phyloP scores from a whole-genome alignment of 2,888 invertebrate species.

The Himalopsyche kuldschensis region DNA sequence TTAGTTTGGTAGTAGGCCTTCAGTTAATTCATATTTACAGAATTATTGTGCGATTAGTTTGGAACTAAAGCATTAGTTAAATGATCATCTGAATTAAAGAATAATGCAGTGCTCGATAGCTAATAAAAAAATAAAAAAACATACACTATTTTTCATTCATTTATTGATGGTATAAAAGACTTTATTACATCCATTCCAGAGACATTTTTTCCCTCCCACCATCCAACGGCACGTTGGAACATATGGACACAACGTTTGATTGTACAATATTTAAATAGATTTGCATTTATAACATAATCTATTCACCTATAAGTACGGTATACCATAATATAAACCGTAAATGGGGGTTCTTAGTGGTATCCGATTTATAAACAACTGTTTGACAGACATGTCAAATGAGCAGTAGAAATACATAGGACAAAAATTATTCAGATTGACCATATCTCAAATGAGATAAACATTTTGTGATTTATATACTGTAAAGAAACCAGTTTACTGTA shows the following conservation, averaged over 20 bases:
- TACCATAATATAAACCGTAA: not conserved
- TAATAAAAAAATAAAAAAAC: conserved; percentile 3
- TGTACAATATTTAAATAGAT: not conserved
- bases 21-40: too few relatives aligned
- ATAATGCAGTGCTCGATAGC: too few relatives aligned
- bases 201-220: not conserved
- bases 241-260: not conserved
- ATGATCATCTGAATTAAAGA: too few relatives aligned
- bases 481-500: too few relatives aligned
- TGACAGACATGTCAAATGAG: not conserved
- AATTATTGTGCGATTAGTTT: too few relatives aligned
- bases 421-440: not conserved
- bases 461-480: not conserved
- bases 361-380: not conserved
- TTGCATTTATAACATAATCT: not conserved
- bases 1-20: too few relatives aligned
- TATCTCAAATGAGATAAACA: not conserved
- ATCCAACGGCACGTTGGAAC: not conserved
- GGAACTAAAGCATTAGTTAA: too few relatives aligned
- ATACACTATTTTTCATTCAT: conserved; percentile 36
- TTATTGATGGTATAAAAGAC: conserved; percentile 38
- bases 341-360: not conserved
- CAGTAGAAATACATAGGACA: not conserved
- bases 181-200: conserved; percentile 26
- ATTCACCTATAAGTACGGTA: not conserved